Base-by-base conservation (phyloP, 2,113 vertebrate species). In the Elgaria multicarinata region DNA sequence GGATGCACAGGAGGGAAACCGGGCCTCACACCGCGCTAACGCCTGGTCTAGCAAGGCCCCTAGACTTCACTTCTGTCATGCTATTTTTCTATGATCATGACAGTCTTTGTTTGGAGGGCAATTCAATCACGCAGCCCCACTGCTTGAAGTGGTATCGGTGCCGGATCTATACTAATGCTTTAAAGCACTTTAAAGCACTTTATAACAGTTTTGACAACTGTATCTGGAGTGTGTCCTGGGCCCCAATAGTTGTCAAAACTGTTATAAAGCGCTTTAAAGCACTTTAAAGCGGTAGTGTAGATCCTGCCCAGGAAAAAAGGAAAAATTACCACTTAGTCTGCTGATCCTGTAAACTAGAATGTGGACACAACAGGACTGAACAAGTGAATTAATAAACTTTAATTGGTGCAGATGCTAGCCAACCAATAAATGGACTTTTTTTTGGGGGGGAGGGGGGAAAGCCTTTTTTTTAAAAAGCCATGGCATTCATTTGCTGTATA, bases 401-500 rank as follows among this genome's bases (percentile, higher is more conserved):
- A 90, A 94, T 92, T 88, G 86, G 94, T 89, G 62, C 85, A 0
- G 0, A 91, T 33, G 53, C 72, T 84, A 92, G 16, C 28, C 93
- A 91, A 75, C 90, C 36, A 83, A 90, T 83, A 90, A 89, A 92
- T 39, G 79, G 69, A 86, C 83, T 92, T 92, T 86, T n/a, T n/a
- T n/a, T n/a, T n/a, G n/a, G n/a, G n/a, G 92, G 83, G 58, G 5
- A 5, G 5, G 12, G 22, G 12, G 12, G n/a, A 90, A 83, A 89
- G 42, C 89, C 39, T 46, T 90, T 74, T 85, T 66, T 58, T 80
- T 69, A 81, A n/a, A n/a, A n/a, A 85, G 72, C 33, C 50, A 90
- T 88, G 80, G 90, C 94, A 90, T 88, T 92, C 82, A 92, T 92
- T 93, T 93, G 85, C 93, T 94, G 93, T 89, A 76, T 89, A 93